A percentile compares a stretch with the other conserved stretches of the same genome.
These are phyloP conservation scores for Drosophila parabipectinata DNA, from an alignment of 1,140 invertebrate genomes.

Conservation along the genomic window DNA sequence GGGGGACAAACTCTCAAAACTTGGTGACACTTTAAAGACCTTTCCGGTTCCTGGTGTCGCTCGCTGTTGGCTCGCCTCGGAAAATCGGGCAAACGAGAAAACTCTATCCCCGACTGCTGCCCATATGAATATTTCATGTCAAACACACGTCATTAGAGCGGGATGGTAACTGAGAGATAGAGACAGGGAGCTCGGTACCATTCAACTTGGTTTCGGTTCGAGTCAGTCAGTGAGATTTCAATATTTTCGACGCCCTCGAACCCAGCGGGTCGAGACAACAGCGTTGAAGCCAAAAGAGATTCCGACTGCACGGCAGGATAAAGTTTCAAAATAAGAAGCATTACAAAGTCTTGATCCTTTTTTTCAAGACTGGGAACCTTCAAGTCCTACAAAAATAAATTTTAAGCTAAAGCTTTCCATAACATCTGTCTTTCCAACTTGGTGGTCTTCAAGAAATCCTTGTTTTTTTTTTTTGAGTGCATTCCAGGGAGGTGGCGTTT, in stretches of 20 bases:
- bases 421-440: too few species aligned
- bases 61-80: background rate
- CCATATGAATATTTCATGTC: constrained; percentile 80
- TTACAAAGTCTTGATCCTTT: too few species aligned
- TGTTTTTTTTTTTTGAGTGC: constrained; percentile 13
- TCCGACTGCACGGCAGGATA: constrained; percentile 15
- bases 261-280: constrained; percentile 32
- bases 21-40: constrained; percentile 80
- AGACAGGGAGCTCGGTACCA: constrained; percentile 1
- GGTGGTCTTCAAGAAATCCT: too few species aligned
- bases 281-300: constrained; percentile 38
- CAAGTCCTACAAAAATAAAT: too few species aligned
- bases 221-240: constrained; percentile 77
- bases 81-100: constrained; percentile 30
- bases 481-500: constrained; percentile 2
- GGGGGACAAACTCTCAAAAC: constrained; percentile 38
- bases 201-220: constrained; percentile 39
- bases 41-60: constrained; percentile 22
- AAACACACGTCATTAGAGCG: constrained; percentile 80
- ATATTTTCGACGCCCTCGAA: constrained; percentile 71
- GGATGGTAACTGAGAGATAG: constrained; percentile 14
- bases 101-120: constrained; percentile 40
- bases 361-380: too few species aligned
- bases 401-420: background rate
- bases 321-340: background rate